Conservation (phyloP, 92 coral and sea anemone genomes). For the Zoanthus sociatus region DNA sequence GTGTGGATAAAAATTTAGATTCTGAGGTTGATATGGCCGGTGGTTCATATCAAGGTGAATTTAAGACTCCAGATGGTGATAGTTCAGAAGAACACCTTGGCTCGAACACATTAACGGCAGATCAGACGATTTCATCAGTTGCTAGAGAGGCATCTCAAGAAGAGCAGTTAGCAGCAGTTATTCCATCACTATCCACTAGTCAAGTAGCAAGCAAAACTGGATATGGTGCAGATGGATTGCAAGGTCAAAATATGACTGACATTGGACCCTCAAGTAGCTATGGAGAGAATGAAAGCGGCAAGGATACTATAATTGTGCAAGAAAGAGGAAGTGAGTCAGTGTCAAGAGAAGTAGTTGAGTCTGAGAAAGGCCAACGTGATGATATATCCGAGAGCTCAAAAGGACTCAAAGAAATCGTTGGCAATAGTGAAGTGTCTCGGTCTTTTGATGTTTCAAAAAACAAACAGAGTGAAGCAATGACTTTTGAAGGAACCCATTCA, state of each 20-base stretch:
- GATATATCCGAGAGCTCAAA: no score
- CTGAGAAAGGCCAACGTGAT: no score
- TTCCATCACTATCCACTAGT: not conserved
- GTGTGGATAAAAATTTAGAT: not conserved
- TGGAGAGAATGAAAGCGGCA: not conserved
- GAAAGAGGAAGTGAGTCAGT: not conserved
- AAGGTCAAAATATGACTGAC: constrained; percentile 12
- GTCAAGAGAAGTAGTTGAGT: no score
- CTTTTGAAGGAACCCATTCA: not conserved
- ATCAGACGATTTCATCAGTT: not conserved
- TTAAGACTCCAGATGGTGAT: constrained; percentile 4
- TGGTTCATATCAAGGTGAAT: constrained; percentile 7
- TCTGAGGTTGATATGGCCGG: not conserved
- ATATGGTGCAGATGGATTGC: constrained; percentile 9
- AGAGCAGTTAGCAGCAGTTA: not conserved
- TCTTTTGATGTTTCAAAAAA: not conserved
- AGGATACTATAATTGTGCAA: not conserved
- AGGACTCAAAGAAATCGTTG: no score
- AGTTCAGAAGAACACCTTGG: constrained; percentile 12
- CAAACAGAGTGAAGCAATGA: not conserved
- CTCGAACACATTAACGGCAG: constrained; percentile 4
- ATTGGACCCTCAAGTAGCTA: constrained; percentile 10
- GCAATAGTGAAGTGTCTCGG: not conserved
- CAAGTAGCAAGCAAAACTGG: not conserved
- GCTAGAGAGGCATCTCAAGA: constrained; percentile 3